These are phyloP conservation scores for Onychorhynchus coronatus DNA, from an alignment of 2,113 vertebrate genomes.

Conservation along the genomic window DNA sequence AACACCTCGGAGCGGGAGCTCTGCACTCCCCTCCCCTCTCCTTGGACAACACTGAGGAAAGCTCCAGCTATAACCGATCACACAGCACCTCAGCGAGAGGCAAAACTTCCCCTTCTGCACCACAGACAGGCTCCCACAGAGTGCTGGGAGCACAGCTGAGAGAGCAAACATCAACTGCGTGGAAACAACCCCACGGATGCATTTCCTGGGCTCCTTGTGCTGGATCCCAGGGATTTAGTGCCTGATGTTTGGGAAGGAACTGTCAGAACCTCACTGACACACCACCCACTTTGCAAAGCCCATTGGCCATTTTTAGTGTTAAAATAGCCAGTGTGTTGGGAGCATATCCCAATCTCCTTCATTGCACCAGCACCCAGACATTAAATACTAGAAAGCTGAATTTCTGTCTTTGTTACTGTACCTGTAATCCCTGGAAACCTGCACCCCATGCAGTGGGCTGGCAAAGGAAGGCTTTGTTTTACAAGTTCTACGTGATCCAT, in stretches of 20 bases:
- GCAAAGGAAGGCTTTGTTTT: not conserved
- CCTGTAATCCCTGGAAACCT: not conserved
- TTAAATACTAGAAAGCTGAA: not conserved
- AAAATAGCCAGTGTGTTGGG: not conserved
- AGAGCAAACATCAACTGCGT: not conserved
- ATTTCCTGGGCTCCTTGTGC: not conserved
- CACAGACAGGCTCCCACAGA: not conserved
- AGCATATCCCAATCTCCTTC: not conserved
- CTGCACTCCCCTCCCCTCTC: not conserved
- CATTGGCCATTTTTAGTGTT: not conserved
- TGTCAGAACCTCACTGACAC: conserved; percentile 2
- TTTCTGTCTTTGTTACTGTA: not conserved
- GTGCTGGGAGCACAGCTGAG: not conserved
- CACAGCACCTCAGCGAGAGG: not conserved
- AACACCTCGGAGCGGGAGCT: fast-evolving
- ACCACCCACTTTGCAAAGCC: not conserved
- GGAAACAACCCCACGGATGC: not conserved
- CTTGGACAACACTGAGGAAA: not conserved
- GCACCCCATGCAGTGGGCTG: not conserved
- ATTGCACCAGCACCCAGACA: not conserved
- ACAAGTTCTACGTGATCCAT: not conserved
- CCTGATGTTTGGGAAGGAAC: not conserved
- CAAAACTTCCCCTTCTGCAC: not conserved
- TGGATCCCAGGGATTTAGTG: not conserved
- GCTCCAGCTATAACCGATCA: not conserved